These are phyloP conservation scores for Drosophila funebris DNA, from an alignment of 1,140 invertebrate species.

Conservation along the genomic window DNA sequence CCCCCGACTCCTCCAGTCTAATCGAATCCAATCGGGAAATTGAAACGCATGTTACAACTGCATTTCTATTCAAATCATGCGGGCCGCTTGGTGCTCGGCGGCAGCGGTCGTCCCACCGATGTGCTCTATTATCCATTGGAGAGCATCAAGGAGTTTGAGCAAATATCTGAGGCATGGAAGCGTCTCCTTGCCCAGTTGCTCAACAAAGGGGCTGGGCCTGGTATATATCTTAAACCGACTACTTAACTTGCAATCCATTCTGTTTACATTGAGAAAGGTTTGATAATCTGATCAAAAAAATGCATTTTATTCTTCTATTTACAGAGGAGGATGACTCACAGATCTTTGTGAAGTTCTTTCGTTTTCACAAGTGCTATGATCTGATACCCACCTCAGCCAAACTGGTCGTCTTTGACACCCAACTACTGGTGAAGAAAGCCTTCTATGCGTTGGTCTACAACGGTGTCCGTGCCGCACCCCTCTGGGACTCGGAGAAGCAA, in stretches of 20 bases:
- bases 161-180: conserved; percentile 89
- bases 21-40: not conserved
- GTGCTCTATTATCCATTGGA: conserved; percentile 88
- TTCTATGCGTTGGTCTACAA: conserved; percentile 99
- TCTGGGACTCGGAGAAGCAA: conserved; percentile 97
- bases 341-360: conserved; percentile 99
- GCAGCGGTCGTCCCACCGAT: conserved; percentile 60
- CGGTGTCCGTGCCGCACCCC: conserved; percentile 97
- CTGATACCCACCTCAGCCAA: conserved; percentile 99
- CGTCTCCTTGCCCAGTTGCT: conserved; percentile 89
- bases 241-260: not conserved
- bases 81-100: conserved; percentile 85
- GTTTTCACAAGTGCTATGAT: conserved; percentile 99
- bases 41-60: conserved; percentile 88
- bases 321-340: conserved; percentile 97
- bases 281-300: no score
- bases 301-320: conserved; percentile 85
- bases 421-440: conserved; percentile 98
- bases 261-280: not conserved
- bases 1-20: conserved; percentile 19
- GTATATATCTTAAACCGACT: not conserved
- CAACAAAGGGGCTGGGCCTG: conserved; percentile 86
- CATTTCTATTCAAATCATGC: conserved; percentile 91
- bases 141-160: conserved; percentile 93
- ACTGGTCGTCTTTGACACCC: conserved; percentile 99